Conservation (phyloP, 2,113 vertebrate genomes). For the Cyprinus carpio region DNA sequence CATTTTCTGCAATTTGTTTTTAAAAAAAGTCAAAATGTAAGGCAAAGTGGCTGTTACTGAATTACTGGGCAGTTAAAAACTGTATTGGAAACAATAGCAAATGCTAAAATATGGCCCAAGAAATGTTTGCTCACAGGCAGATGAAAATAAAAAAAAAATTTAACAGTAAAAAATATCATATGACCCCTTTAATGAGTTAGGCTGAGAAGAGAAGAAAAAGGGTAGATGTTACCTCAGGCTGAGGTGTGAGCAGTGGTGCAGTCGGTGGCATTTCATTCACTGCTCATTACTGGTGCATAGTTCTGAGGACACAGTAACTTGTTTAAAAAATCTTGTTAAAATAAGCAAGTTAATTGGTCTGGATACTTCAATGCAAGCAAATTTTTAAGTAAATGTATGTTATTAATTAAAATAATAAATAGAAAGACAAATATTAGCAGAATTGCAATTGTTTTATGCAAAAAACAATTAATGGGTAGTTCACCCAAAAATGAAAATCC, state of each 20-base stretch:
- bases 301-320: slow-evolving; percentile 55
- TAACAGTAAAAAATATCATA: not conserved
- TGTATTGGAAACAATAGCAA: no score
- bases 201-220: not conserved
- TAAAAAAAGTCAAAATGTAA: not conserved
- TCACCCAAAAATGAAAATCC: no score
- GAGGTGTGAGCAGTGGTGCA: slow-evolving; percentile 56
- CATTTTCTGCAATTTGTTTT: not conserved
- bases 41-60: not conserved
- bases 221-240: slow-evolving; percentile 56
- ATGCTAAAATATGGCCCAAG: no score
- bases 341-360: not conserved
- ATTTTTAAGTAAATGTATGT: not conserved
- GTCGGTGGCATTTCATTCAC: slow-evolving; percentile 46
- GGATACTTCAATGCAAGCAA: not conserved
- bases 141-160: not conserved
- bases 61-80: not conserved
- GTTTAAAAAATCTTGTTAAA: not conserved
- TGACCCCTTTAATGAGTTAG: not conserved
- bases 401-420: not conserved
- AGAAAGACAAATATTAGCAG: no score
- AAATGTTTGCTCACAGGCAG: not conserved
- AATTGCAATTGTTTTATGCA: no score
- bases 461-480: no score
- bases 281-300: slow-evolving; percentile 63